Percentiles rank a stretch among this genome's conserved stretches.
Conservation (phyloP, 2,888 invertebrate species). For the Tethea ocularis region DNA sequence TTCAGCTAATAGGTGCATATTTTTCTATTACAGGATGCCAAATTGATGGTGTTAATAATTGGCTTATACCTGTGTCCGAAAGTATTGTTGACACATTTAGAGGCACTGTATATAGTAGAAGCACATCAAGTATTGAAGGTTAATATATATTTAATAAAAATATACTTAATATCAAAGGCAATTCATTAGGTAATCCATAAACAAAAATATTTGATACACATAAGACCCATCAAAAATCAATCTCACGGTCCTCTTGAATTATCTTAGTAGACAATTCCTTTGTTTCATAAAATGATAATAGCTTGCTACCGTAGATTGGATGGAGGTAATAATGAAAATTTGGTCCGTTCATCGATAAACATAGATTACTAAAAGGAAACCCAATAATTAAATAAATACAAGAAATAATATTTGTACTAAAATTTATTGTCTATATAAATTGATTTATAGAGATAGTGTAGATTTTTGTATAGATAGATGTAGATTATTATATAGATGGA, state of each 20-base stretch:
- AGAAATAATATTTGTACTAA: no score
- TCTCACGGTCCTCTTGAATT: no score
- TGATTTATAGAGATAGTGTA: no score
- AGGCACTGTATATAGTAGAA: slow-evolving; percentile 47
- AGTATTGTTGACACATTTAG: slow-evolving; percentile 48
- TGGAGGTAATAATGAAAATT: background rate
- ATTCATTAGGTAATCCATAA: no score
- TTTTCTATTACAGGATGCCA: slow-evolving; percentile 50
- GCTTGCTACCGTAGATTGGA: background rate
- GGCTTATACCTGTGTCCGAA: slow-evolving; percentile 34
- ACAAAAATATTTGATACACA: no score
- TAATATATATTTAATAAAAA: slow-evolving; percentile 20
- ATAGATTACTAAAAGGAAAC: background rate
- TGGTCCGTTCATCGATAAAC: background rate
- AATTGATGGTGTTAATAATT: slow-evolving; percentile 49
- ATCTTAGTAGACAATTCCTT: background rate
- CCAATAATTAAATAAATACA: no score
- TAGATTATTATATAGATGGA: no score
- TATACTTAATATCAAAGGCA: no score
- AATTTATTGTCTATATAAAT: no score
- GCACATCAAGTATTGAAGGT: slow-evolving; percentile 56
- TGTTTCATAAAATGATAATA: background rate
- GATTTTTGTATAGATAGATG: no score
- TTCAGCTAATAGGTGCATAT: background rate
- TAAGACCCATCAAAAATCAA: no score